A percentile compares a stretch with the other conserved stretches of the same genome.
phyloP scores from a whole-genome alignment of 2,888 invertebrate species.

The Acleris emargana region DNA sequence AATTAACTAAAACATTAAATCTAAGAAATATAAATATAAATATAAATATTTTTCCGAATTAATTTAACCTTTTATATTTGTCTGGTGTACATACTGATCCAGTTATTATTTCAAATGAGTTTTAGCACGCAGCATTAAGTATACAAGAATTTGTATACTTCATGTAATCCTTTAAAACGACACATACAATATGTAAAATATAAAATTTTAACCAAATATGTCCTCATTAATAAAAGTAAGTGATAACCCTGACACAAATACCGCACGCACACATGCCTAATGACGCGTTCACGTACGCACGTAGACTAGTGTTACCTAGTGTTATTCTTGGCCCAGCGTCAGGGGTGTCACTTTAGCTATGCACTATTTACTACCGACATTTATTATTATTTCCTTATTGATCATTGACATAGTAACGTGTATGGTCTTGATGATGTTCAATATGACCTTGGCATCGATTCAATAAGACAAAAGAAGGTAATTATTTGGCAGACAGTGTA shows the following conservation, averaged over 20 bases:
- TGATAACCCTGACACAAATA: constrained; percentile 26
- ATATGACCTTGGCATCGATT: constrained; percentile 41
- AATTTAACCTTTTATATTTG: too few species aligned
- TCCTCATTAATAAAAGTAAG: constrained; percentile 19
- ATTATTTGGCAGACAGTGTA: constrained; percentile 30
- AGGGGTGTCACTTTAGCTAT: constrained; percentile 34
- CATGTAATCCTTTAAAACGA: too few species aligned
- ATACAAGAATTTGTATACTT: too few species aligned
- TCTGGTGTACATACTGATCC: too few species aligned
- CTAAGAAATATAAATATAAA: too few species aligned
- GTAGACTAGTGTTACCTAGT: constrained; percentile 14
- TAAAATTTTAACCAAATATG: constrained; percentile 3
- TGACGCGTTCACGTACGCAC: constrained; percentile 11
- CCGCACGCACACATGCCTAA: constrained; percentile 8
- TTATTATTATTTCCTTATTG: constrained; percentile 46
- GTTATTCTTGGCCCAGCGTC: constrained; percentile 20
- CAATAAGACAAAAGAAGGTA: constrained; percentile 40
- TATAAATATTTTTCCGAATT: too few species aligned
- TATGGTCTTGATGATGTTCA: constrained; percentile 36
- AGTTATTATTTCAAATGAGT: too few species aligned
- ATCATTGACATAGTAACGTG: constrained; percentile 40
- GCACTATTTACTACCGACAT: constrained; percentile 41
- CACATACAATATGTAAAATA: too few species aligned
- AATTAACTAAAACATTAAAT: too few species aligned
- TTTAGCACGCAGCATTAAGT: too few species aligned